Percentiles rank a stretch among this genome's conserved stretches.
Evolutionary conservation across 2,888 invertebrate species (phyloP).

Genomic region (Drosophila meridionalis): DNA sequence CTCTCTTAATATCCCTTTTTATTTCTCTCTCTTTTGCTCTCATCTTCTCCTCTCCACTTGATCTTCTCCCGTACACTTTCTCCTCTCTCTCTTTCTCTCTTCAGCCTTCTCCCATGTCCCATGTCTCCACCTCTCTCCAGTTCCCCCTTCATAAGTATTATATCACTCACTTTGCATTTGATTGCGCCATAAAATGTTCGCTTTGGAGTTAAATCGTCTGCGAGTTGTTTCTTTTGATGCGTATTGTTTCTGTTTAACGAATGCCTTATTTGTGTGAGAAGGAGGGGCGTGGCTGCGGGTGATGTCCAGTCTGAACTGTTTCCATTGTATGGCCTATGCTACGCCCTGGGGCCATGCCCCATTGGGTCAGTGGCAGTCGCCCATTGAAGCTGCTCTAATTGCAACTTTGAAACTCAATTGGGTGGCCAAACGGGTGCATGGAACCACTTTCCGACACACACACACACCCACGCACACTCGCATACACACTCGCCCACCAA

Average conservation of each 20-base stretch:
- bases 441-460: constrained; percentile 33
- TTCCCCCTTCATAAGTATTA: neutral
- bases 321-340: constrained; percentile 56
- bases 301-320: constrained; percentile 62
- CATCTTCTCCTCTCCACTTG: neutral
- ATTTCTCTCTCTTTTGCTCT: neutral
- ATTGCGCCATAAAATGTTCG: constrained; percentile 30
- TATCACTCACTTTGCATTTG: constrained; percentile 30
- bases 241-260: constrained; percentile 58
- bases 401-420: constrained; percentile 79
- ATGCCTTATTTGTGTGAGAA: neutral
- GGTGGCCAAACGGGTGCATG: constrained; percentile 42
- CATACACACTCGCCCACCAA: constrained; percentile 47
- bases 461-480: neutral
- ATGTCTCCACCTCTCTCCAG: neutral
- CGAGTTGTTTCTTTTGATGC: constrained; percentile 72
- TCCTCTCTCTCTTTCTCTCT: neutral
- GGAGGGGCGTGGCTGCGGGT: neutral
- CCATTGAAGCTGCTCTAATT: constrained; percentile 74
- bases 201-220: constrained; percentile 67
- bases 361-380: constrained; percentile 52
- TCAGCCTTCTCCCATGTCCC: neutral
- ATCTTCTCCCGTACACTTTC: neutral
- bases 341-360: constrained; percentile 18
- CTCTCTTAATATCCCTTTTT: no score